Percentiles rank a stretch among this genome's conserved stretches.
These are phyloP conservation scores for Pammene fasciana DNA, from an alignment of 2,888 invertebrate genomes.

Conservation along the genomic window DNA sequence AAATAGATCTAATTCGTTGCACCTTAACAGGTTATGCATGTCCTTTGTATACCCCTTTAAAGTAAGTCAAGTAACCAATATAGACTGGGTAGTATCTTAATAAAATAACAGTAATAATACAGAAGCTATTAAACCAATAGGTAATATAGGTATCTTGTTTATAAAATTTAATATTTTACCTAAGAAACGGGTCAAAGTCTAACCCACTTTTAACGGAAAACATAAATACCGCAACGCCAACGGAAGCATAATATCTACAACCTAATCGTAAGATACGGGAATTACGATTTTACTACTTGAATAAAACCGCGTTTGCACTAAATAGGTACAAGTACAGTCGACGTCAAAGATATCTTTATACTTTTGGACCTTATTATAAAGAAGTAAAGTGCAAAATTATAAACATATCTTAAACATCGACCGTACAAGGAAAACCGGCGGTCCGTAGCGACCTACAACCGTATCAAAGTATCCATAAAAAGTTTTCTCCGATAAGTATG, in stretches of 20 bases:
- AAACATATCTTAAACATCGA: too few relatives aligned
- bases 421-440: constrained; percentile 19
- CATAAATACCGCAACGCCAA: constrained; percentile 17
- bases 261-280: constrained; percentile 13
- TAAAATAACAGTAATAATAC: background rate
- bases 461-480: constrained; percentile 25
- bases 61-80: too few relatives aligned
- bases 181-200: constrained; percentile 8
- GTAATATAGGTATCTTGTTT: too few relatives aligned
- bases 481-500: constrained; percentile 25
- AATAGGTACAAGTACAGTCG: background rate
- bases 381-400: too few relatives aligned
- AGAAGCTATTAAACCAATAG: background rate
- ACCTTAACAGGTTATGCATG: too few relatives aligned
- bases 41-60: too few relatives aligned
- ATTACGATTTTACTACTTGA: constrained; percentile 11
- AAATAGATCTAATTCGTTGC: too few relatives aligned
- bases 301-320: constrained; percentile 16
- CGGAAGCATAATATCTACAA: constrained; percentile 8
- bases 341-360: too few relatives aligned
- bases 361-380: too few relatives aligned
- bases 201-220: constrained; percentile 16
- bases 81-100: background rate
- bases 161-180: background rate
- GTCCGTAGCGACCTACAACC: constrained; percentile 10